Conservation (phyloP, 2,888 invertebrate genomes). For the Dione juno region DNA sequence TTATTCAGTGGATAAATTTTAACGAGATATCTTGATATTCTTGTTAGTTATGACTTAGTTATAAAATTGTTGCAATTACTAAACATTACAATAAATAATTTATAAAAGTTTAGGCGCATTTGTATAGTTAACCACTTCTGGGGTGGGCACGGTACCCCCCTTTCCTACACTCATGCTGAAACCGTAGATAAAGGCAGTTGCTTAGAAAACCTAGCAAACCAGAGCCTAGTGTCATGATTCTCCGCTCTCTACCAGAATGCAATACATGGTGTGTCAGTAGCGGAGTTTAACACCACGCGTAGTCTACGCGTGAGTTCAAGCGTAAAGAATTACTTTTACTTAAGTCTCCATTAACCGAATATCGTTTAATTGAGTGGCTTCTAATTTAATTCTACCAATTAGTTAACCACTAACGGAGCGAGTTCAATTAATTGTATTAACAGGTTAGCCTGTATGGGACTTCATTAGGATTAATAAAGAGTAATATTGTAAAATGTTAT, state of each 20-base stretch:
- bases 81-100: too few relatives aligned
- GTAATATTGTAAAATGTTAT: neutral
- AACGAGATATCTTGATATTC: constrained; percentile 7
- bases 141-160: too few relatives aligned
- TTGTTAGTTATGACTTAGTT: neutral
- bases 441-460: constrained; percentile 16
- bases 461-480: constrained; percentile 12
- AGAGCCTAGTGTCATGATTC: too few relatives aligned
- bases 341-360: constrained; percentile 26
- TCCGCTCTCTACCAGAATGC: too few relatives aligned
- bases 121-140: too few relatives aligned
- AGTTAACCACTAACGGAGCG: constrained; percentile 31
- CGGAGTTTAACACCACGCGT: too few relatives aligned
- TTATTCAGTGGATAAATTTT: constrained; percentile 7
- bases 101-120: too few relatives aligned
- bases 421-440: constrained; percentile 31
- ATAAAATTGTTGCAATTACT: too few relatives aligned
- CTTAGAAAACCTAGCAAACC: too few relatives aligned
- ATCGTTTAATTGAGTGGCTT: constrained; percentile 25
- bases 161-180: too few relatives aligned
- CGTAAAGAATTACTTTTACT: constrained; percentile 17
- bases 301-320: neutral
- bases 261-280: neutral
- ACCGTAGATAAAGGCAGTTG: too few relatives aligned
- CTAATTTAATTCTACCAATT: constrained; percentile 37